These are phyloP conservation scores for Harmothoe impar DNA, from an alignment of 2,888 invertebrate species.

Conservation along the genomic window DNA sequence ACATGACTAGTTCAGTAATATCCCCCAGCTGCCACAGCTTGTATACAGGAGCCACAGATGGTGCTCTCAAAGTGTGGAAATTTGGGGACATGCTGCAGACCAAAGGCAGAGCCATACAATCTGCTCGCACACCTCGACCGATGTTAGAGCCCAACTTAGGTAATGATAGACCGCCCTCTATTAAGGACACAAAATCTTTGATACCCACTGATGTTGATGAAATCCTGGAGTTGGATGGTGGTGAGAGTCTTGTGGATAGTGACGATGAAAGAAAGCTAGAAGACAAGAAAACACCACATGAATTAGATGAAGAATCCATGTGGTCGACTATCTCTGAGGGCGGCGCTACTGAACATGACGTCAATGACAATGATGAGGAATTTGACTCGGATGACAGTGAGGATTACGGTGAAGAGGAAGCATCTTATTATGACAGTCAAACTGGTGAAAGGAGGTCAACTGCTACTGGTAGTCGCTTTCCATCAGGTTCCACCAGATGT, in stretches of 20 bases:
- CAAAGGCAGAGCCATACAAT: neutral
- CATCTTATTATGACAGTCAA: neutral
- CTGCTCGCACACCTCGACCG: neutral
- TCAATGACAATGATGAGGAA: neutral
- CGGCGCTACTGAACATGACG: neutral
- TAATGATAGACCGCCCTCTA: neutral
- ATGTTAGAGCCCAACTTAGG: too few relatives aligned
- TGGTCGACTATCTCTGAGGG: neutral
- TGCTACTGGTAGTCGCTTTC: neutral
- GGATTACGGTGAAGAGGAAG: neutral
- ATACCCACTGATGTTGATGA: slow-evolving; percentile 8
- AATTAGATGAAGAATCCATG: neutral
- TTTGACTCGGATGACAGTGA: neutral
- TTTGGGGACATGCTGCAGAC: neutral
- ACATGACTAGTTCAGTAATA: slow-evolving; percentile 30
- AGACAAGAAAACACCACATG: neutral
- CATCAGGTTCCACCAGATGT: neutral
- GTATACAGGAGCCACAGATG: slow-evolving; percentile 41
- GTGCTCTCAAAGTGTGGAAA: slow-evolving; percentile 32
- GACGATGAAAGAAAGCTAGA: neutral
- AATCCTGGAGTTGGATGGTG: slow-evolving; percentile 24
- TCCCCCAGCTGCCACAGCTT: neutral
- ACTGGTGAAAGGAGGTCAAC: neutral
- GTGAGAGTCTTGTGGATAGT: slow-evolving; percentile 37
- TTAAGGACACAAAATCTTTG: neutral